Evolutionary conservation across 2,797 vertebrate genomes (phyloP).

Genomic region (Silurus aristotelis): DNA sequence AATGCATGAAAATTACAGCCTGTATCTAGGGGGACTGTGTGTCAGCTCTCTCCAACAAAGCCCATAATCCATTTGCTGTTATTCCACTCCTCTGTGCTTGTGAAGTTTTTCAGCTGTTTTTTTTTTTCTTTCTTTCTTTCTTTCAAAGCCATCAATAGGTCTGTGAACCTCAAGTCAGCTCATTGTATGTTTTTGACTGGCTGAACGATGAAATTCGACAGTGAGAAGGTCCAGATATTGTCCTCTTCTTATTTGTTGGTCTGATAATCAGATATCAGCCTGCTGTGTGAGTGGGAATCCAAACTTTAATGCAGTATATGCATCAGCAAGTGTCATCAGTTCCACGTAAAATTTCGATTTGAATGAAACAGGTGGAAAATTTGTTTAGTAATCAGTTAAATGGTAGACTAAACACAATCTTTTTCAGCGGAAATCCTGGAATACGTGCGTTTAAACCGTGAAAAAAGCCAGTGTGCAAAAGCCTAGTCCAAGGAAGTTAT

Average conservation of each 20-base stretch:
- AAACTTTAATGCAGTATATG: background rate
- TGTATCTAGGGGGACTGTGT: constrained; percentile 7
- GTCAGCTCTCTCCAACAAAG: constrained; percentile 19
- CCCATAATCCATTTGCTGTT: constrained; percentile 11
- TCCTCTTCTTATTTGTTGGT: background rate
- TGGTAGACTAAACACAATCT: background rate
- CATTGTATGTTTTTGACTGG: constrained; percentile 61
- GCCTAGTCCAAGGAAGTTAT: background rate
- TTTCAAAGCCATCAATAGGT: constrained; percentile 48
- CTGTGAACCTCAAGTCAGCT: constrained; percentile 41
- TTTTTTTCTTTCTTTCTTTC: constrained; percentile 56
- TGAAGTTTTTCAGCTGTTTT: constrained; percentile 56
- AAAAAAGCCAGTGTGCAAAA: background rate
- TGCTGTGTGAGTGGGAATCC: background rate
- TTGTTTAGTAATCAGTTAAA: background rate
- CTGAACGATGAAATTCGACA: constrained; percentile 61
- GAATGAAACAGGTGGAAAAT: background rate
- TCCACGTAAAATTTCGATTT: background rate
- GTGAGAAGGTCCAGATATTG: constrained; percentile 16
- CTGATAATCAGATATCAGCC: background rate
- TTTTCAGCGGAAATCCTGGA: background rate
- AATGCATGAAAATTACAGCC: constrained; percentile 45
- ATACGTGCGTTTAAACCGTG: background rate
- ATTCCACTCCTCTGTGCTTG: background rate
- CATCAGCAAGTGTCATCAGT: background rate